Conservation (phyloP, 2,888 invertebrate genomes). For the Hetaerina titia region DNA sequence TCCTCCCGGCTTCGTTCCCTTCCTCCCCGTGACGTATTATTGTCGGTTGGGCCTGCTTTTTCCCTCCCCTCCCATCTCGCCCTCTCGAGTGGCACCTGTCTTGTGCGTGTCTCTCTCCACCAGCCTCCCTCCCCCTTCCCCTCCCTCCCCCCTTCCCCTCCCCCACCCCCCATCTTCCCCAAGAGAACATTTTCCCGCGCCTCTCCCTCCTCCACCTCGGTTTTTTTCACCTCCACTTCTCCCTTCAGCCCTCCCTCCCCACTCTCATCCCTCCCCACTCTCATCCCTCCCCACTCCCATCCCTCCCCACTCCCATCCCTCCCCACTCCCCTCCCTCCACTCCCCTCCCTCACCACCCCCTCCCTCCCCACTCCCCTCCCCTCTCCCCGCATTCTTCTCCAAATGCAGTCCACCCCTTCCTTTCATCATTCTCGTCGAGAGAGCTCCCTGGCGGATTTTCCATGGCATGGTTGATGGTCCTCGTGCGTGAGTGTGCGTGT, state of each 20-base stretch:
- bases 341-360: background rate
- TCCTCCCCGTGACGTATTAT: slow-evolving; percentile 1
- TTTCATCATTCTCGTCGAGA: background rate
- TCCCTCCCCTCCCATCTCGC: background rate
- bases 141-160: background rate
- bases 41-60: slow-evolving; percentile 30
- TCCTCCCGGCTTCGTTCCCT: background rate
- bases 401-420: slow-evolving; percentile 29
- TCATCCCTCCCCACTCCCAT: background rate
- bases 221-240: slow-evolving; percentile 10
- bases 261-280: background rate
- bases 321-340: background rate
- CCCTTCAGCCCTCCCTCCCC: background rate
- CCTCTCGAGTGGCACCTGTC: slow-evolving; percentile 62
- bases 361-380: background rate
- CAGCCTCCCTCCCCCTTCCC: background rate
- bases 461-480: background rate
- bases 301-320: background rate
- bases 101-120: background rate
- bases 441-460: background rate
- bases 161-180: background rate
- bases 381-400: background rate
- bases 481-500: background rate
- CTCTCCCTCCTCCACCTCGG: background rate
- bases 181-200: background rate